Base-by-base conservation (phyloP, 2,888 invertebrate species). In the Ctenicera cuprea region DNA sequence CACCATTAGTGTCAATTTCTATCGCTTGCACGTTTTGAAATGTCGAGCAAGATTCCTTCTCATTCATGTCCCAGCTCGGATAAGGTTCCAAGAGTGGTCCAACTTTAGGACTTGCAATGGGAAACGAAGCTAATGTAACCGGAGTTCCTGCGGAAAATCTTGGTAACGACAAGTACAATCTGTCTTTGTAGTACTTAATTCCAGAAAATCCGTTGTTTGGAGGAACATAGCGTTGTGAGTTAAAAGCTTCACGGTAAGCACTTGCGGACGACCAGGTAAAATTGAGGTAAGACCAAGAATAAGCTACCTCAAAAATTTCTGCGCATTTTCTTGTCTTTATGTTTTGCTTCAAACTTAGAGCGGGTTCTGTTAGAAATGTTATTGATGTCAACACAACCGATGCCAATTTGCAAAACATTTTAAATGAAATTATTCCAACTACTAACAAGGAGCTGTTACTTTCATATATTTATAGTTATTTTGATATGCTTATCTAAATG, bases 1-100 rank as follows among this genome's bases (percentile, higher is more conserved):
- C 86, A 3, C 93, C 93, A 71, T 89, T 89, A 1, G 90, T 89
- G 84, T 94, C 94, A 65, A 94, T 91, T 83, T 94, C 94, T 83
- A 94, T 89, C 76, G 92, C 91, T 83, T 93, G 92, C 16, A 94
- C 92, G 80, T 91, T 92, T 83, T 94, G 94, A 65, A 94, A 87
- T 2, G 92, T 90, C 5, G 85, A 84, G 84, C 94, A 94, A 81
- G 76, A 74, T 89, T 22, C 37, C 22, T 71, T 64, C 4, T 48
- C 86, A 82, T 94, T 93, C 86, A 90, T 89, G 9, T 87, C 88
- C 94, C 94, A 94, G 80, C 88, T 91, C 73, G 94, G 94, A 85
- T 91, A 94, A 3, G 94, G 92, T 63, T 88, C 88, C 48, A 94
- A 84, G 71, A 89, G 87, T 26, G 90, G 90, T 74, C 90, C 89